These are phyloP conservation scores for Drosophila meridiana DNA, from an alignment of 2,888 invertebrate species.

Conservation along the genomic window DNA sequence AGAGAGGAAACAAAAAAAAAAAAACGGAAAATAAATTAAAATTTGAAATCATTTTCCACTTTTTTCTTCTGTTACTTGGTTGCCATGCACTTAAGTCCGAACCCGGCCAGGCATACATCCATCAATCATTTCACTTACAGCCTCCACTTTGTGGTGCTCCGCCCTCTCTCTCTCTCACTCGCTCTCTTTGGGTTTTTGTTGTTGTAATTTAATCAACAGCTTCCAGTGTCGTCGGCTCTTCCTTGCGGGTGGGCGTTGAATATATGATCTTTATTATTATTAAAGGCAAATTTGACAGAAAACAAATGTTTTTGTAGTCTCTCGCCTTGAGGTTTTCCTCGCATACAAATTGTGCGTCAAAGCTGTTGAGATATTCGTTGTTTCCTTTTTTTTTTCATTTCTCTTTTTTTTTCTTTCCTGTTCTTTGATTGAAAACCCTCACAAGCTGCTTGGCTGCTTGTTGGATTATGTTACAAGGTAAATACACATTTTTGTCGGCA, in stretches of 20 bases:
- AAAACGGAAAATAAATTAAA: constrained; percentile 24
- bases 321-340: constrained; percentile 34
- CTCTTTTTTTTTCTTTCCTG: not conserved
- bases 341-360: constrained; percentile 63
- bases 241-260: constrained; percentile 56
- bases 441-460: constrained; percentile 29
- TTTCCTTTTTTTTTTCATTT: constrained; percentile 16
- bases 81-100: constrained; percentile 67
- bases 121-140: constrained; percentile 69
- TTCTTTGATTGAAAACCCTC: constrained; percentile 59
- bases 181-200: constrained; percentile 9
- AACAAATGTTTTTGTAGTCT: constrained; percentile 70
- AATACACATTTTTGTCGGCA: constrained; percentile 26
- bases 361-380: constrained; percentile 49
- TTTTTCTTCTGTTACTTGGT: constrained; percentile 14
- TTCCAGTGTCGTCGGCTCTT: constrained; percentile 53
- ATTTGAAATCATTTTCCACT: constrained; percentile 45
- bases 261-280: constrained; percentile 66
- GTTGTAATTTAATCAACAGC: constrained; percentile 77
- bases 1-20: constrained; percentile 1
- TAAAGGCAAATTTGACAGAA: constrained; percentile 78
- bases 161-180: constrained; percentile 3
- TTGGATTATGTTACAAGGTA: constrained; percentile 53
- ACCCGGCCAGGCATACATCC: constrained; percentile 43
- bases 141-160: constrained; percentile 38